Percentiles rank a stretch among this genome's conserved stretches.
These are phyloP conservation scores for Parelbella ahira DNA, from an alignment of 2,888 invertebrate species.

Conservation along the genomic window DNA sequence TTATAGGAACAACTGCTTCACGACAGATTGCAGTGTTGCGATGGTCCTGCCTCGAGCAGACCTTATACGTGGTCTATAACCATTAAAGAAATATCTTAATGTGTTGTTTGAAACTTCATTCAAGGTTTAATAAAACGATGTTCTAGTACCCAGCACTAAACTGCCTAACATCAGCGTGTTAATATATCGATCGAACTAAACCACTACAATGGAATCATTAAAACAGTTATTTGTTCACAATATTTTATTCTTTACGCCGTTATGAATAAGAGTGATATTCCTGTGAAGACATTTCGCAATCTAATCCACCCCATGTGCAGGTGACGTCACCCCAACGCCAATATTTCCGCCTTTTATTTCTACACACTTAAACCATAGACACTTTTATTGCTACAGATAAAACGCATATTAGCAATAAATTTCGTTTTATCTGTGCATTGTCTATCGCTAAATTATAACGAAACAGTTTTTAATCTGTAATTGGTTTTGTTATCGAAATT, in stretches of 20 bases:
- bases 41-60: too few species aligned
- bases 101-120: too few species aligned
- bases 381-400: constrained; percentile 23
- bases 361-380: constrained; percentile 17
- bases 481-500: constrained; percentile 11
- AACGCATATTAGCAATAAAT: constrained; percentile 20
- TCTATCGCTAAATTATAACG: constrained; percentile 15
- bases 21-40: too few species aligned
- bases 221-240: neutral
- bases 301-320: constrained; percentile 18
- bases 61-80: too few species aligned
- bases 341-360: constrained; percentile 22
- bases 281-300: constrained; percentile 1
- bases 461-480: constrained; percentile 22
- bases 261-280: neutral
- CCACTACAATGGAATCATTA: constrained; percentile 20
- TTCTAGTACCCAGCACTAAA: too few species aligned
- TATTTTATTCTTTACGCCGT: neutral
- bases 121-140: too few species aligned
- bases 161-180: too few species aligned
- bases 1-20: too few species aligned
- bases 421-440: constrained; percentile 12
- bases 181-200: constrained; percentile 24
- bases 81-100: too few species aligned
- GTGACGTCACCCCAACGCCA: constrained; percentile 19